phyloP scores from a whole-genome alignment of 2,113 vertebrate genomes.

The Anarhynchus alexandrinus region DNA sequence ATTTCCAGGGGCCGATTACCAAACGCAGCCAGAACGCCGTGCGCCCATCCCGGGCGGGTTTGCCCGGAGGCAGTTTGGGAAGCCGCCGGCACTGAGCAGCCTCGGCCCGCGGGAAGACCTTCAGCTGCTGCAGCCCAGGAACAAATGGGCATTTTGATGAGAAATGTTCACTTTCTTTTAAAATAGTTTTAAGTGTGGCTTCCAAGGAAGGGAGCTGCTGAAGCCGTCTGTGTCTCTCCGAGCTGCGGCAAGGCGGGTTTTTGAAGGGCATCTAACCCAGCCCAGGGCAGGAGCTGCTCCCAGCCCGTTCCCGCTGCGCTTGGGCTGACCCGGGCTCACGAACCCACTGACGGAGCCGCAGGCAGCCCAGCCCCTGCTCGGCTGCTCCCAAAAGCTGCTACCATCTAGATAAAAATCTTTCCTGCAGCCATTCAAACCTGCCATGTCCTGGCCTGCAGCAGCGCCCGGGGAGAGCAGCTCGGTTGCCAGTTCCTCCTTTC shows the following conservation, averaged over 20 bases:
- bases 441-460: background rate
- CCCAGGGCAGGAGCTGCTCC: background rate
- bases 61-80: background rate
- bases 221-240: background rate
- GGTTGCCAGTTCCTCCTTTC: rapidly evolving
- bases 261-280: background rate
- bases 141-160: background rate
- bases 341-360: rapidly evolving
- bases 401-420: background rate
- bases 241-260: background rate
- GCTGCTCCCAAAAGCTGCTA: background rate
- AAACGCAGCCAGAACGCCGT: rapidly evolving
- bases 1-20: background rate
- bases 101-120: background rate
- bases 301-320: background rate
- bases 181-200: conserved; percentile 29
- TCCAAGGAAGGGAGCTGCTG: background rate
- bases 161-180: conserved; percentile 27
- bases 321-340: rapidly evolving
- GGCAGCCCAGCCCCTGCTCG: background rate
- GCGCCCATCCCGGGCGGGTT: background rate
- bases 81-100: background rate
- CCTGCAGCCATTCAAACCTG: background rate
- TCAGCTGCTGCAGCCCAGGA: background rate
- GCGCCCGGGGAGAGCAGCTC: background rate